These are phyloP conservation scores for Varanus salvator DNA, from an alignment of 2,113 vertebrate species.

Conservation along the genomic window DNA sequence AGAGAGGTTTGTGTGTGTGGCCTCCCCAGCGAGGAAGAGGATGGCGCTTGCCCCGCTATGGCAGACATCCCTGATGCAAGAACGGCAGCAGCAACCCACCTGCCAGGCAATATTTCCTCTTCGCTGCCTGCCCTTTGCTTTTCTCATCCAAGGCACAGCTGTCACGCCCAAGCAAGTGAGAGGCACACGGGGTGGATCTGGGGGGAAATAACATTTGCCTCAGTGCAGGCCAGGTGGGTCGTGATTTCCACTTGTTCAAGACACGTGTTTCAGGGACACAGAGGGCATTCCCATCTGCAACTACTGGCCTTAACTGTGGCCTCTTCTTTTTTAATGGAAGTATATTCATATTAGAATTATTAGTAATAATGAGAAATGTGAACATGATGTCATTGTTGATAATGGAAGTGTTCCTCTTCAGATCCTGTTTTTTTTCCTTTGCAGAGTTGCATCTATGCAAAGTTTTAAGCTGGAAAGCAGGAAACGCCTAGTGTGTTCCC, in stretches of 20 bases:
- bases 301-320: background rate
- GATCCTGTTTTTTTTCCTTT: background rate
- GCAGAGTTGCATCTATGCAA: background rate
- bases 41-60: background rate
- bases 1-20: background rate
- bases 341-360: too few species aligned
- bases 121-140: background rate
- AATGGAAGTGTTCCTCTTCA: background rate
- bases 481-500: background rate
- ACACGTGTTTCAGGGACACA: background rate
- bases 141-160: background rate
- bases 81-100: background rate
- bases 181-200: too few species aligned
- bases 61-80: background rate
- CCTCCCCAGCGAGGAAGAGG: background rate
- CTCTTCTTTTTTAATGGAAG: background rate
- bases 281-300: too few species aligned
- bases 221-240: background rate
- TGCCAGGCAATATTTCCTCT: background rate
- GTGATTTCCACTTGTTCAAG: background rate
- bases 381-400: background rate
- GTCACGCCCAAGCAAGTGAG: rapidly evolving
- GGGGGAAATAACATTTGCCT: background rate
- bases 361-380: too few species aligned
- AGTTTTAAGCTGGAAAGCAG: background rate